Base-by-base conservation (phyloP, 1,140 invertebrate genomes). In the Lepidurus packardi region DNA sequence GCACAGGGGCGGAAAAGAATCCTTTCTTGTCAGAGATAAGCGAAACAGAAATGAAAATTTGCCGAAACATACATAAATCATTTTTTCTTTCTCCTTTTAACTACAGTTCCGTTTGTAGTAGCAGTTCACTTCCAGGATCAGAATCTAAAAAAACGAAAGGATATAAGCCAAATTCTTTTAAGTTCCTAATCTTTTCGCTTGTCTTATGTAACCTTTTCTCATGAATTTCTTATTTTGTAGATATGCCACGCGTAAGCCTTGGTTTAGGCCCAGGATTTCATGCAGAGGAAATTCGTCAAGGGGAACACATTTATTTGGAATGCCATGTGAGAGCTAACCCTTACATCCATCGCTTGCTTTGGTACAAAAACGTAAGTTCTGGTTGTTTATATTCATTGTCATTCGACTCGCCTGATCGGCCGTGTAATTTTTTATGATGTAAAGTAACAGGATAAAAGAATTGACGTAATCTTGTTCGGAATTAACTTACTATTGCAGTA, bases 231-330 rank as follows among this genome's bases (percentile, higher is more conserved):
- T 47, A 16, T 43, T 44, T 88, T 82, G 13, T 86, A 88, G 87
- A 87, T 83, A 80, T 85, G 21, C 87, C 87, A 8, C 77, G 82
- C 73, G 82, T 86, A n/a, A 82, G 82, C 13, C 82, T 88, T 7
- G 82, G 82, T 34, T 81, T 88, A 7, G 87, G 87, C 42, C 83
- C 83, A 42, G 85, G 84, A 43, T 83, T 87, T 42, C 82, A 83
- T 74, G 82, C 85, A n/a, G 84, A 85, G 73, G 83, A 84, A 77
- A 87, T 88, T 43, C 85, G 84, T 80, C 87, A 88, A 81, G 85
- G 85, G 41, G 86, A 87, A 78, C 87, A 88, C 80, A 86, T 88
- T 11, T 87, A 87, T 80, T 87, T 88, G 79, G 87, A 88, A 81
- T 88, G 87, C 80, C 84, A 84, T 77, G 84, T 88, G 43, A 82